Base-by-base conservation (phyloP, 2,113 vertebrate genomes). In the Chrysemys picta region DNA sequence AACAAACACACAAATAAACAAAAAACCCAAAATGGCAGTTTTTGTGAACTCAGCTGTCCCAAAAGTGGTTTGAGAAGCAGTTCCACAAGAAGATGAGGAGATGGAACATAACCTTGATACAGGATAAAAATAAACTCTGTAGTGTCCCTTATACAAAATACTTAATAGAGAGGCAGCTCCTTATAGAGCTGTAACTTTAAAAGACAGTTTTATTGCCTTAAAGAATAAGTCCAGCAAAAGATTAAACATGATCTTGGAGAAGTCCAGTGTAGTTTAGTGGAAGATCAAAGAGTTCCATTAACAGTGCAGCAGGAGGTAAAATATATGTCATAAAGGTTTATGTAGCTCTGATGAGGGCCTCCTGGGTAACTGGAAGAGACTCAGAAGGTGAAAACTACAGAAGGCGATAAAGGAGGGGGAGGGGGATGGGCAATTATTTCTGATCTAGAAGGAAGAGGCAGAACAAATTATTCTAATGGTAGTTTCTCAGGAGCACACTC, bases 391-490 rank as follows among this genome's bases (percentile, higher is more conserved):
- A 96, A 96, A 95, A 89, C 75, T 91, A 94, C 59, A n/a, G 87
- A 93, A 93, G 42, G 47, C 93, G 85, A 90, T 91, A 92, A 90
- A 88, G 82, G 82, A 54, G 14, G 62, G 84, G 83, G 25, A 93
- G 75, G 96, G 87, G 87, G 88, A 93, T 93, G 82, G 86, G 92
- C 92, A 97, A 95, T 97, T 96, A 96, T 97, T 97, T 78, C 94
- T 94, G 90, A 88, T 97, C 89, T 97, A 91, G 91, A 95, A 96
- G 62, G 89, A 94, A 88, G 89, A 96, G 90, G 92, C 53, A 96
- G 95, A 95, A 91, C 92, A 97, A 96, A 97, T 97, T 96, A 97
- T 95, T 95, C 84, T 96, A 96, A 96, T 96, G 94, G 95, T 82
- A 96, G 90, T 95, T 98, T 95, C 97, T 57, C 82, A 91, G 90